Evolutionary conservation across 2,888 invertebrate genomes (phyloP).

Genomic region (Cheilosia variabilis): DNA sequence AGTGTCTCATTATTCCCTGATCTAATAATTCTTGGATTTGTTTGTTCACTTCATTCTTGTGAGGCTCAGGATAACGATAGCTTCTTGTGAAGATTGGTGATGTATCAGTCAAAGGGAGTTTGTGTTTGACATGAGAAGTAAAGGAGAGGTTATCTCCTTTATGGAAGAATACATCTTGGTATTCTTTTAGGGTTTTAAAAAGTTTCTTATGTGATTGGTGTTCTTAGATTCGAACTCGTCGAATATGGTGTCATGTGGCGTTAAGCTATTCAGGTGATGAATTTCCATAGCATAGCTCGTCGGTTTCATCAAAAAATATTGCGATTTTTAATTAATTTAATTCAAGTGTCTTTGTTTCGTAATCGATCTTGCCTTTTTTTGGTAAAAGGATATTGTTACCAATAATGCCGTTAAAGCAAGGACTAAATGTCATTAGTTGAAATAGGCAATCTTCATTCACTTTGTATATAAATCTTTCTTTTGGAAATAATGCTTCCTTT

Average conservation of each 20-base stretch:
- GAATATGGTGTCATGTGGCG: constrained; percentile 11
- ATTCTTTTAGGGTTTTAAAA: constrained; percentile 11
- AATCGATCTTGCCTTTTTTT: constrained; percentile 5
- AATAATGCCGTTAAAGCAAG: neutral
- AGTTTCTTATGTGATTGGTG: constrained; percentile 22
- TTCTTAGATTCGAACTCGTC: constrained; percentile 12
- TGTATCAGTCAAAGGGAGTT: constrained; percentile 1
- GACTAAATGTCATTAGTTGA: constrained; percentile 2
- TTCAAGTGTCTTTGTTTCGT: constrained; percentile 12
- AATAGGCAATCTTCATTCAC: constrained; percentile 1
- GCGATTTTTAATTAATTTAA: constrained; percentile 14
- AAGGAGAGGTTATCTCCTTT: constrained; percentile 28
- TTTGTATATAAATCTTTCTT: constrained; percentile 8
- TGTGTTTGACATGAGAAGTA: constrained; percentile 25
- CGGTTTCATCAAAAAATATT: constrained; percentile 19
- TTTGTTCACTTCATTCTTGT: constrained; percentile 24
- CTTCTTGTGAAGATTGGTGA: constrained; percentile 13
- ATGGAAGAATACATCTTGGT: constrained; percentile 13
- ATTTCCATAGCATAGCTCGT: constrained; percentile 25
- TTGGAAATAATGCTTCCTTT: constrained; percentile 5
- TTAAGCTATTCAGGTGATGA: constrained; percentile 14
- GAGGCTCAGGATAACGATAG: constrained; percentile 12
- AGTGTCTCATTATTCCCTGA: constrained; percentile 39
- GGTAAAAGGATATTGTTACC: constrained; percentile 31
- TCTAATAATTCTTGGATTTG: constrained; percentile 54